Base-by-base conservation (phyloP, 2,888 invertebrate genomes). In the Drosophila mimetica region DNA sequence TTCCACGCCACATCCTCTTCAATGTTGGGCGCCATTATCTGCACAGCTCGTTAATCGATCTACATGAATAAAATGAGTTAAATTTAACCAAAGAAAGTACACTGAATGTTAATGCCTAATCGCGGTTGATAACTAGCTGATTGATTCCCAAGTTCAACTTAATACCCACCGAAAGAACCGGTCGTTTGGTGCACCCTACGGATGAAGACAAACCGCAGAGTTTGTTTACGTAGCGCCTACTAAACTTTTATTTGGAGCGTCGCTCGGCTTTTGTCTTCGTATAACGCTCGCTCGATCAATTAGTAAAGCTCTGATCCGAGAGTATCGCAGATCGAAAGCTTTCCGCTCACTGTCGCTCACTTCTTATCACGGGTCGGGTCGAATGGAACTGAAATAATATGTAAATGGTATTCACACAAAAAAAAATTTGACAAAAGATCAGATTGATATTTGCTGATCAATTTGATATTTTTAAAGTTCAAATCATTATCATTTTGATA, bases 1-100 rank as follows among this genome's bases (percentile, higher is more conserved):
- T 77, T 89, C 90, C 91, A 90, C 5, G 71, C 64, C 0, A 14
- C 44, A 22, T 80, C 77, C 9, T 63, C n/a, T 53, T 71, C 46
- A 14, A 34, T 20, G 34, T 79, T 81, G 28, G 85, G 85, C 18
- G 79, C 22, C 85, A 85, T 85, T 54, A 48, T 69, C 25, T 42
- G 14, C 6, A 4, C n/a, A 11, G n/a, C 1, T 34, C 4, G 36
- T 6, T 28, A 39, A 22, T n/a, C 13, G 36, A 54, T 22, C 14
- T 44, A 42, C 9, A n/a, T 2, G 16, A n/a, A 39, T 13, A 42
- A 18, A 13, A 18, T 11, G 1, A n/a, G 50, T 32, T 41, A 65
- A 37, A 28, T 54, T 20, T 54, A 57, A 18, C 2, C 36, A 11
- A 8, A 28, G 22, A 4, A 54, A 54, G 18, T 37, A 30, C 28